phyloP scores from a whole-genome alignment of 1,140 invertebrate genomes.

The Eulimnadia texana region DNA sequence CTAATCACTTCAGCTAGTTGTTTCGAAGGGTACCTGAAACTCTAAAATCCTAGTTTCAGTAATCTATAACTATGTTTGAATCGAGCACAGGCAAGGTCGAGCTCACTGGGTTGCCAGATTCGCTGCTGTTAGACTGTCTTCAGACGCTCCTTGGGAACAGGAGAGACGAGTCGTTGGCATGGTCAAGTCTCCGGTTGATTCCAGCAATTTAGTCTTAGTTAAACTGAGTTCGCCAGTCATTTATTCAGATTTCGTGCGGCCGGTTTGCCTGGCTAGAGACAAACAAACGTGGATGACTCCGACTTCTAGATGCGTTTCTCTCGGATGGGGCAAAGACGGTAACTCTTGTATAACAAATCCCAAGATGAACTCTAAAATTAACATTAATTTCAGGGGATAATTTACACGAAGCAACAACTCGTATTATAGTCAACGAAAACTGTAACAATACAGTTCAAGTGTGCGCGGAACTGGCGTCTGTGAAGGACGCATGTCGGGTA shows the following conservation, averaged over 20 bases:
- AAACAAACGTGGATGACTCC: constrained; percentile 6
- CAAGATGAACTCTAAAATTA: too few species aligned
- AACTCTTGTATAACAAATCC: not conserved
- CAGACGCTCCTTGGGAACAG: constrained; percentile 62
- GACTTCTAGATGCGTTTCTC: constrained; percentile 8
- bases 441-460: constrained; percentile 9
- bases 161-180: constrained; percentile 68
- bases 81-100: constrained; percentile 18
- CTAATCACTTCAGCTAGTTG: constrained; percentile 74
- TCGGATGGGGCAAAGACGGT: constrained; percentile 15
- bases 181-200: constrained; percentile 76
- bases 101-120: constrained; percentile 37
- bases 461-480: constrained; percentile 8
- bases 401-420: constrained; percentile 10
- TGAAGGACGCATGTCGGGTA: constrained; percentile 6
- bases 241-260: constrained; percentile 65
- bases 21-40: constrained; percentile 48
- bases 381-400: not conserved
- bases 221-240: constrained; percentile 58
- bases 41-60: not conserved
- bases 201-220: constrained; percentile 63
- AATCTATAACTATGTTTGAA: not conserved
- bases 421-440: not conserved
- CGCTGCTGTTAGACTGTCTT: constrained; percentile 50
- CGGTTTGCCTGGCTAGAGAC: constrained; percentile 45